A percentile compares a stretch with the other conserved stretches of the same genome.
Conservation (phyloP, 2,888 invertebrate species). For the Steromphala cineraria region DNA sequence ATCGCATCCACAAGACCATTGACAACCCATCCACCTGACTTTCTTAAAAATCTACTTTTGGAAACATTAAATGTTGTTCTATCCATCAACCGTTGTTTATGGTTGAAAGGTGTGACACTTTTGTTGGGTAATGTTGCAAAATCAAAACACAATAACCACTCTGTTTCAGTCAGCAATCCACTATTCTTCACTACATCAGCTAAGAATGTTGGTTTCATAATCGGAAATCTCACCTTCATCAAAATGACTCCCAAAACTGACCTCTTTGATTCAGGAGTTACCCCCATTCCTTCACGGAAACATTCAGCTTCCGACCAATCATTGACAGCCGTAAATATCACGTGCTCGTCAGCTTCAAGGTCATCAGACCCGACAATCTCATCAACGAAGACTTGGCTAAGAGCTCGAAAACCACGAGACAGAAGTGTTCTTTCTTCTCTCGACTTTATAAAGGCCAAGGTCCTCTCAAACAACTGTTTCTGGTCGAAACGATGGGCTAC, state of each 20-base stretch:
- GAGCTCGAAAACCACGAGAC: not conserved
- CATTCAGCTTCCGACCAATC: not conserved
- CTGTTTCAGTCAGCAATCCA: not conserved
- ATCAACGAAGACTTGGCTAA: not conserved
- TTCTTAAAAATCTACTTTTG: not conserved
- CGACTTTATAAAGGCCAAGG: not conserved
- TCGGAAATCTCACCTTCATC: not conserved
- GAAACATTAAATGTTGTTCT: no score
- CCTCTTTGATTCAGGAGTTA: not conserved
- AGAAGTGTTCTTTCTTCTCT: not conserved
- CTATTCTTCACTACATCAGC: not conserved
- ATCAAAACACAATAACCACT: not conserved
- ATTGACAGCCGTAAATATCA: not conserved
- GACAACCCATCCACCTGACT: no score
- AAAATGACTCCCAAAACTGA: not conserved
- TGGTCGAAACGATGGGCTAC: not conserved
- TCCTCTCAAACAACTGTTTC: not conserved
- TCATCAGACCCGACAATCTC: not conserved
- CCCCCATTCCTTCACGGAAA: not conserved
- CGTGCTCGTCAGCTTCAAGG: not conserved
- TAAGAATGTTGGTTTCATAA: not conserved
- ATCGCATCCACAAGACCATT: not conserved
- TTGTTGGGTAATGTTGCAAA: not conserved
- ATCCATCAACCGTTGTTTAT: not conserved
- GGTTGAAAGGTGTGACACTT: not conserved